These are phyloP conservation scores for Sebastes nivosus DNA, from an alignment of 2,797 vertebrate species.

Conservation along the genomic window DNA sequence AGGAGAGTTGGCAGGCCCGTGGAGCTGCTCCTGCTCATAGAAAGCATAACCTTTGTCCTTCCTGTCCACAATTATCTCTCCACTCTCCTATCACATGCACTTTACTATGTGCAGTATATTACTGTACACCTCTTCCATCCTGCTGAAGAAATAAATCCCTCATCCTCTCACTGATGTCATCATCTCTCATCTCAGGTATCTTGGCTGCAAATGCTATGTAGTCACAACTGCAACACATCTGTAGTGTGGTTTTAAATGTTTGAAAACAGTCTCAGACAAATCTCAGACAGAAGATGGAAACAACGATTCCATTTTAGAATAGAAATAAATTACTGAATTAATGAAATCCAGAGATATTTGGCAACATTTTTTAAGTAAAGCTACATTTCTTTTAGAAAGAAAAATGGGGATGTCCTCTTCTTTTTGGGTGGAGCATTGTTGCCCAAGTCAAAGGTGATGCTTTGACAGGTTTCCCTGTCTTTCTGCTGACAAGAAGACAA, in stretches of 20 bases:
- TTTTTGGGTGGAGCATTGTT: neutral
- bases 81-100: neutral
- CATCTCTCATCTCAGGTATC: neutral
- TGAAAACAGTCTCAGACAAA: neutral
- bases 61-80: neutral
- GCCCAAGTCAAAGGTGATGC: constrained; percentile 9
- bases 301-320: neutral
- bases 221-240: neutral
- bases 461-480: constrained; percentile 14
- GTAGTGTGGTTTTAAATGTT: neutral
- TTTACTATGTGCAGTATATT: neutral
- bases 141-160: neutral
- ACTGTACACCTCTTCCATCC: neutral
- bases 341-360: neutral
- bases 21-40: neutral
- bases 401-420: neutral
- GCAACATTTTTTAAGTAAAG: neutral
- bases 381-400: neutral
- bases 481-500: constrained; percentile 15
- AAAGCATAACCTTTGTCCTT: neutral
- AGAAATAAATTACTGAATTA: neutral
- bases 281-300: neutral
- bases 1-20: neutral
- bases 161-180: neutral
- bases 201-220: neutral